Percentiles rank a stretch among this genome's conserved stretches.
phyloP scores from a whole-genome alignment of 1,140 invertebrate species.

The Scaptomyza graminum region DNA sequence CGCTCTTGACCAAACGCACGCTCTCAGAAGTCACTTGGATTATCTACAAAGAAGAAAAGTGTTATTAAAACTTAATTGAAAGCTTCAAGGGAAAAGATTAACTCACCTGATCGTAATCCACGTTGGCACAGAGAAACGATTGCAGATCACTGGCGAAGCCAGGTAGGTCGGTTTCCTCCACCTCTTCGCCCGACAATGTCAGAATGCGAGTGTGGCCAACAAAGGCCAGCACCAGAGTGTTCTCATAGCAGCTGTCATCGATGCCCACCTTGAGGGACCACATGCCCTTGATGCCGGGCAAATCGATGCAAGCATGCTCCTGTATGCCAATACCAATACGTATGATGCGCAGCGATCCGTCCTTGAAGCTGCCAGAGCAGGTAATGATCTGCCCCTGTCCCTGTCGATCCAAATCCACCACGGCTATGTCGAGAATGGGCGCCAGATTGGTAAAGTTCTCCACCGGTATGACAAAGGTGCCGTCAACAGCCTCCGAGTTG shows the following conservation, averaged over 20 bases:
- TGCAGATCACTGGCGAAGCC: slow-evolving; percentile 96
- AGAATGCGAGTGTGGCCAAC: slow-evolving; percentile 97
- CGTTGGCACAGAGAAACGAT: slow-evolving; percentile 97
- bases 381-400: slow-evolving; percentile 99
- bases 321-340: slow-evolving; percentile 99
- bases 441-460: slow-evolving; percentile 98
- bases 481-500: slow-evolving; percentile 92
- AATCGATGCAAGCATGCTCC: slow-evolving; percentile 98
- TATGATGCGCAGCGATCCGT: slow-evolving; percentile 98
- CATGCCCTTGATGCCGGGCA: slow-evolving; percentile 98
- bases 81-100: no score
- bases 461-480: slow-evolving; percentile 96
- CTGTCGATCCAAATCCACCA: slow-evolving; percentile 97
- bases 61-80: neutral
- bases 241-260: slow-evolving; percentile 87
- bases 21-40: slow-evolving; percentile 89
- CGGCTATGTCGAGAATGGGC: slow-evolving; percentile 98
- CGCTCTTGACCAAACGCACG: slow-evolving; percentile 88
- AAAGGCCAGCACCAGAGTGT: slow-evolving; percentile 96
- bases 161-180: slow-evolving; percentile 97
- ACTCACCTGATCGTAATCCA: slow-evolving; percentile 91
- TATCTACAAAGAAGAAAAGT: slow-evolving; percentile 42
- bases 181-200: slow-evolving; percentile 95
- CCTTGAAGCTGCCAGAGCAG: slow-evolving; percentile 98
- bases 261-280: slow-evolving; percentile 94